Percentiles rank a stretch among this genome's conserved stretches.
phyloP scores from a whole-genome alignment of 1,140 invertebrate species.

The Babylonia areolata region DNA sequence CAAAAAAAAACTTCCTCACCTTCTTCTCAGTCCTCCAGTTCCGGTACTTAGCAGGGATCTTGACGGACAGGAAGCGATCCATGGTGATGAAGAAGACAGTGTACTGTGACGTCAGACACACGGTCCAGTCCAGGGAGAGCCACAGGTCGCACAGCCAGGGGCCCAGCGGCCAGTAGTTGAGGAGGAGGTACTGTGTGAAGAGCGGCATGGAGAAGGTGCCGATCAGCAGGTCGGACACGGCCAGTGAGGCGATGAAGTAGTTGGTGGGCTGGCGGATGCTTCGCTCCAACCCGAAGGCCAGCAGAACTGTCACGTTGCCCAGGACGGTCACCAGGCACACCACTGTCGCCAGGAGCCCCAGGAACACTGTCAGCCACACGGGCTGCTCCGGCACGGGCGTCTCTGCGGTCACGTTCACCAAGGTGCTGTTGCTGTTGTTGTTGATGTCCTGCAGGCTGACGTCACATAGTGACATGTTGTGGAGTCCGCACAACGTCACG shows the following conservation, averaged over 20 bases:
- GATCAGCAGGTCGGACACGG: slow-evolving; percentile 98
- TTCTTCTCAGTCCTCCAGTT: slow-evolving; percentile 93
- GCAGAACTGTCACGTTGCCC: slow-evolving; percentile 96
- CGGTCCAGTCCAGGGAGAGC: slow-evolving; percentile 99
- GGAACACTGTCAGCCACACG: slow-evolving; percentile 92
- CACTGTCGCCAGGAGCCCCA: slow-evolving; percentile 88
- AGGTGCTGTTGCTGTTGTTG: neutral
- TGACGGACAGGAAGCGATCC: slow-evolving; percentile 99
- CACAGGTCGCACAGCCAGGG: slow-evolving; percentile 97
- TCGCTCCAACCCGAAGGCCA: slow-evolving; percentile 97
- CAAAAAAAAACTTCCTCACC: neutral
- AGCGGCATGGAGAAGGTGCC: slow-evolving; percentile 93
- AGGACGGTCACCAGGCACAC: slow-evolving; percentile 66
- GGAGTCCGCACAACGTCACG: neutral
- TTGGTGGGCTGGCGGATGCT: slow-evolving; percentile 98
- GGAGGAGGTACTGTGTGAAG: slow-evolving; percentile 96
- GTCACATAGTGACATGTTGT: no score
- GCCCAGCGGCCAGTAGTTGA: slow-evolving; percentile 97
- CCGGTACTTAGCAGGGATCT: slow-evolving; percentile 97
- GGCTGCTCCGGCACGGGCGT: slow-evolving; percentile 82
- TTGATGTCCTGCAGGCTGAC: neutral
- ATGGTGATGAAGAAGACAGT: slow-evolving; percentile 99
- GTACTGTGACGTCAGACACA: slow-evolving; percentile 99
- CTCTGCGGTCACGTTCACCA: neutral
- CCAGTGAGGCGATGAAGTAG: slow-evolving; percentile 99